These are phyloP conservation scores for Heliornis fulica DNA, from an alignment of 2,113 vertebrate species.

Conservation along the genomic window DNA sequence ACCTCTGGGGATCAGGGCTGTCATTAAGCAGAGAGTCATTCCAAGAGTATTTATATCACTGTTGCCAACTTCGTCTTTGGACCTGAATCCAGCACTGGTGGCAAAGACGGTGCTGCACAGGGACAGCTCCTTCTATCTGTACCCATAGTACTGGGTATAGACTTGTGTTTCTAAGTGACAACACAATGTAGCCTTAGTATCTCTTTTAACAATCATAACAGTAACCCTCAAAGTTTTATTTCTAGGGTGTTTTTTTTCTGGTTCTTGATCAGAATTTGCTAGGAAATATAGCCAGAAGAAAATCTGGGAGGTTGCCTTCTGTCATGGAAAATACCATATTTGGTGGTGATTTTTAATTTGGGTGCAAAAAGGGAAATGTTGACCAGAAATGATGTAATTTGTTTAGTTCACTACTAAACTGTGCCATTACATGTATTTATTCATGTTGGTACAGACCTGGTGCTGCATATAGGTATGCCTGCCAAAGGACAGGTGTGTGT, in stretches of 20 bases:
- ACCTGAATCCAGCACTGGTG: background rate
- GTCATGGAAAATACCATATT: background rate
- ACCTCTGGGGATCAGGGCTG: background rate
- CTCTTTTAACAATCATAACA: background rate
- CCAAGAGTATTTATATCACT: background rate
- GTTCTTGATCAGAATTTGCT: background rate
- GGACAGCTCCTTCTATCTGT: background rate
- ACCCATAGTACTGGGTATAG: no score
- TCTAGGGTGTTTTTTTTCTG: background rate
- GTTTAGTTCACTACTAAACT: background rate
- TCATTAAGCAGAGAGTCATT: background rate
- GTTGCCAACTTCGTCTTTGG: background rate
- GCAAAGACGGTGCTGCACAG: background rate
- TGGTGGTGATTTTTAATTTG: background rate
- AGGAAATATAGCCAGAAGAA: background rate
- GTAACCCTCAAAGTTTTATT: background rate
- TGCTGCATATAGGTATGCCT: background rate
- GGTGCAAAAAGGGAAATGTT: background rate
- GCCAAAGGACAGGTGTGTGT: background rate
- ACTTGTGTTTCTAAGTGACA: background rate
- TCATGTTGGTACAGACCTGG: background rate
- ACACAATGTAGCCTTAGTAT: background rate
- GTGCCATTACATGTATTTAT: background rate
- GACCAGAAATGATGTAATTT: background rate
- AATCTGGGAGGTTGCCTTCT: background rate